Base-by-base conservation (phyloP, 2,113 vertebrate genomes). In the Dinomys branickii region DNA sequence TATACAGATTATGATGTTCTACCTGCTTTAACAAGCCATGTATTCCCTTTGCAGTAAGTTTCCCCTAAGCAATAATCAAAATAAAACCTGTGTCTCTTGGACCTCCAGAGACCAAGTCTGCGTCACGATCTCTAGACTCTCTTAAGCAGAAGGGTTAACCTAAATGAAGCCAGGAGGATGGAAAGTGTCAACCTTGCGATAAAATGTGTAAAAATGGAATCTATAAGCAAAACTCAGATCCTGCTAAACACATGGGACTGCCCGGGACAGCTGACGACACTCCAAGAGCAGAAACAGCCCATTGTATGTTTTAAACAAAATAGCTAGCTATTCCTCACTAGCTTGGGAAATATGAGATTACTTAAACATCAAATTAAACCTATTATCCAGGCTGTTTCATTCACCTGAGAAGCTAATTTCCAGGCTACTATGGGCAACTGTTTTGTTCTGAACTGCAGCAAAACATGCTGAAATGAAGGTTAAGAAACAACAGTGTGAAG, bases 51-150 rank as follows among this genome's bases (percentile, higher is more conserved):
- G 63, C 90, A 95, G 90, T 80, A 96, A 54, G 41, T 59, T 77
- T 94, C 92, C 85, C 95, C 80, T 83, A 81, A 96, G 90, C 59
- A 92, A 96, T 97, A 98, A 93, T 71, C 87, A 78, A 28, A 93
- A 84, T 1, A 67, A 96, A 96, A 3, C 19, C 35, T 63, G 35
- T 16, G 59, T 89, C 9, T 94, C 85, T 7, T 35, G 90, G 41
- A 56, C 94, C 85, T 94, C 63, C 77, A 83, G 94, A 91, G 92
- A 95, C n/a, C 65, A 77, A 54, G 41, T 58, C 44, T 28, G 17
- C 1, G 38, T 59, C 56, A 85, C 75, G 84, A 95, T 41, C 73
- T 88, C 85, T 35, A 89, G 22, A 50, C 50, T 24, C 63, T 84
- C 52, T 95, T 81, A 83, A 87, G 85, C 88, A 94, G 73, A 96